These are phyloP conservation scores for Torymus texanus DNA, from an alignment of 2,888 invertebrate genomes.

Conservation along the genomic window DNA sequence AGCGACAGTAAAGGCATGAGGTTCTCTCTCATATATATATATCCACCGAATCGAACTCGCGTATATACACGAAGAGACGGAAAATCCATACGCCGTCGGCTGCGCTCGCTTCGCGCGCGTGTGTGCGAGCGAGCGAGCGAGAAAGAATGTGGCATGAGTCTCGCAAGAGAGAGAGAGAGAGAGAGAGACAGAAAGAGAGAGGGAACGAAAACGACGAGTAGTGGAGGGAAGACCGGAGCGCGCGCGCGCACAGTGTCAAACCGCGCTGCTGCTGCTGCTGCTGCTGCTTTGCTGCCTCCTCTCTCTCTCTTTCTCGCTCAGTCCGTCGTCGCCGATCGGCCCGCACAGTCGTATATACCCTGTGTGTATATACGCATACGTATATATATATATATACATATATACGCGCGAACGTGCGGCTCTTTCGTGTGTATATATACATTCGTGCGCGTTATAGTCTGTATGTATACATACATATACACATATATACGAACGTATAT, in stretches of 20 bases:
- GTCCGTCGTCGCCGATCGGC: not conserved
- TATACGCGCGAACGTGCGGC: too few species aligned
- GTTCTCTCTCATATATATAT: too few species aligned
- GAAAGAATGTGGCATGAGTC: slow-evolving; percentile 43
- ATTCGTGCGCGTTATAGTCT: too few species aligned
- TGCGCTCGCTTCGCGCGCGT: not conserved
- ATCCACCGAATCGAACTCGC: too few species aligned
- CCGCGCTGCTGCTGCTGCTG: slow-evolving; percentile 8
- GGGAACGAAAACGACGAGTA: not conserved
- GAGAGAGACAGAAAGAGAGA: slow-evolving; percentile 20
- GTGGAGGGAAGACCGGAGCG: slow-evolving; percentile 15
- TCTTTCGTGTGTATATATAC: too few species aligned
- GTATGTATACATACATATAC: too few species aligned
- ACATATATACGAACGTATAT: too few species aligned
- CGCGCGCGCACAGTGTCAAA: slow-evolving; percentile 33
- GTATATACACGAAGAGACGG: slow-evolving; percentile 20
- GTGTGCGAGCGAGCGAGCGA: not conserved
- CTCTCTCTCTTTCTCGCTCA: not conserved
- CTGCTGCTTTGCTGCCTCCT: not conserved
- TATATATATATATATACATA: not conserved
- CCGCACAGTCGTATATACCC: not conserved
- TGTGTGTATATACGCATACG: slow-evolving; percentile 2
- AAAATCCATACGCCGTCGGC: slow-evolving; percentile 43
- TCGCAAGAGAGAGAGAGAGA: slow-evolving; percentile 1
- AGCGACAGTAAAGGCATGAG: too few species aligned